Conservation (phyloP, 2,888 invertebrate species). For the Trypoxylon attenuatum region DNA sequence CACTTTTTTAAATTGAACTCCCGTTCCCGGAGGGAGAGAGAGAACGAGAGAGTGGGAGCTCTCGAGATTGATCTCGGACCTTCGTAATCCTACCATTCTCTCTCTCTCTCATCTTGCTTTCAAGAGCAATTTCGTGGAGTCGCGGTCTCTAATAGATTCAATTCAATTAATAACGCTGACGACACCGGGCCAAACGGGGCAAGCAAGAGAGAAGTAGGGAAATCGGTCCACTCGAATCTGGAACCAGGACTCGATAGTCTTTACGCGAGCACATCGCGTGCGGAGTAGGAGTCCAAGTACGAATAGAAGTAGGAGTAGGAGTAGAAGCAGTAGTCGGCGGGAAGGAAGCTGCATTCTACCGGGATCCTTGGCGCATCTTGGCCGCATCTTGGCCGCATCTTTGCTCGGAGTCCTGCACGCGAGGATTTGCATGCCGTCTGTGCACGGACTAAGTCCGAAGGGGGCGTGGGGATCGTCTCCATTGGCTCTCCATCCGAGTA, state of each 20-base stretch:
- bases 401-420: no score
- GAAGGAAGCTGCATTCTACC: background rate
- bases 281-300: background rate
- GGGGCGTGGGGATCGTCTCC: constrained; percentile 74
- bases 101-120: background rate
- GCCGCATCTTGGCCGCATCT: constrained; percentile 39
- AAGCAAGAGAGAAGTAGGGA: no score
- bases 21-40: constrained; percentile 34
- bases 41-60: background rate
- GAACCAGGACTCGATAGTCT: no score
- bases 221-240: no score
- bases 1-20: constrained; percentile 62
- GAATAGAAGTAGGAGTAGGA: background rate
- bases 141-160: no score
- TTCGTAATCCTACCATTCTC: background rate
- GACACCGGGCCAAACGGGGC: no score
- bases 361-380: constrained; percentile 35
- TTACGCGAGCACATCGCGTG: background rate
- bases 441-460: constrained; percentile 65
- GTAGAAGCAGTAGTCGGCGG: constrained; percentile 3
- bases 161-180: no score
- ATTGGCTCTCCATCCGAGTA: constrained; percentile 74
- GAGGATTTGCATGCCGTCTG: constrained; percentile 72
- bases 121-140: no score
- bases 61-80: background rate